Base-by-base conservation (phyloP, 2,888 invertebrate species). In the Heliconius charithonia region DNA sequence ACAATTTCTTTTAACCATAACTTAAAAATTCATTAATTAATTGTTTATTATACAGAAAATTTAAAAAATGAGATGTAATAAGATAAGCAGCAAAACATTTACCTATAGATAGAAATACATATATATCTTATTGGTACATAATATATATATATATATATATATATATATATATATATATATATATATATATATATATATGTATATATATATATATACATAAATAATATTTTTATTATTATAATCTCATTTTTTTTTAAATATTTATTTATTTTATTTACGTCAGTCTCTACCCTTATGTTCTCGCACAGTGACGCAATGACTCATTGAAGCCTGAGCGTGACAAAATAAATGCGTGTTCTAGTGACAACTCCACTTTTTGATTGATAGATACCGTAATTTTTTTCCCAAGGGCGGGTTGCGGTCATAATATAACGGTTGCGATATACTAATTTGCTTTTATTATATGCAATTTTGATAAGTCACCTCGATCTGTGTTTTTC, bases 361-460 rank as follows among this genome's bases (percentile, higher is more conserved):
- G 87, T 89, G 89, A 89, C 90, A 89, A 87, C 87, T 83, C 87
- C 84, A 85, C 87, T 84, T 86, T 87, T 85, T 87, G 89, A 88
- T 89, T 90, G 90, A 92, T 91, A 88, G 91, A 90, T 89, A 88
- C 86, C 87, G 87, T 85, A 86, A 88, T 88, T 87, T 86, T 37
- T 85, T 85, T 84, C 85, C 83, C 83, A 76, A 81, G 81, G 81
- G 80, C 76, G 76, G 81, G 62, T 80, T 75, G 67, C 62, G 75
- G 82, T 80, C 75, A 79, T 56, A 80, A 77, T 77, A 74, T 67
- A 25, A 62, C 4, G n/a, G 73, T 16, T 37, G 25, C 62, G 73
- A 74, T 63, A 16, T 41, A 37, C 63, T 37, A 41, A 63, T 63
- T 62, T 74, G 25, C 12, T 63, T 37, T 27, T 37, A 27, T 25